Base-by-base conservation (phyloP, 2,797 vertebrate genomes). In the Pteronotus mesoamericanus region DNA sequence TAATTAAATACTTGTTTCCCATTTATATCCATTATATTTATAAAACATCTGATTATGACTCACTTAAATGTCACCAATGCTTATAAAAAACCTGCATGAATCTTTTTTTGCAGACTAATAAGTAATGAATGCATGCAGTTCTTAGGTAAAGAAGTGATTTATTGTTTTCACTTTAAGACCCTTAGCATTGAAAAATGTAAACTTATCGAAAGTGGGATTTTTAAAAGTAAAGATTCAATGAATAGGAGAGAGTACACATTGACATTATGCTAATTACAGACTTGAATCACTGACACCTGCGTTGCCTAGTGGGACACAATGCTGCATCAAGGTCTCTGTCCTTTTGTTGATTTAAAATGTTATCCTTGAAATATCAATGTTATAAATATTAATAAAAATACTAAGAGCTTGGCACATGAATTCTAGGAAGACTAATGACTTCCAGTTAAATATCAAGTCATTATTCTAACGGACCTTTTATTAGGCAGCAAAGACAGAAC, bases 331-430 rank as follows among this genome's bases (percentile, higher is more conserved):
- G 96, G 96, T 97, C 95, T 89, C 61, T 89, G 86, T 95, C 92
- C 91, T 97, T 98, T 97, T 97, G 97, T 97, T 97, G 95, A 96
- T 94, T 97, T 96, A 97, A 97, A 97, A 95, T 95, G 92, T 94
- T 97, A 94, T 89, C 86, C 96, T 97, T 97, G 96, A 97, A 97
- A 97, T 96, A 94, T 88, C 96, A 94, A 92, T 94, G 96, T 92
- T 96, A 96, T 96, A 97, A 97, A 97, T 98, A 97, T 97, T 97
- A 98, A 98, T 97, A 96, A 94, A 97, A 97, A 88, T 90, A 94
- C 59, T 95, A 96, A 96, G 92, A 94, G 85, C 93, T 94, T 92
- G 74, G 89, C 92, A 96, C 97, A 77, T 96, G 75, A 55, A 92
- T 96, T 97, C 77, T 66, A 92, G 82, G 86, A 97, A 96, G 96